Evolutionary conservation across 2,888 invertebrate species (phyloP), one percentile per base, ranked within the genome.

Genomic region (Nemoura dubitans): DNA sequence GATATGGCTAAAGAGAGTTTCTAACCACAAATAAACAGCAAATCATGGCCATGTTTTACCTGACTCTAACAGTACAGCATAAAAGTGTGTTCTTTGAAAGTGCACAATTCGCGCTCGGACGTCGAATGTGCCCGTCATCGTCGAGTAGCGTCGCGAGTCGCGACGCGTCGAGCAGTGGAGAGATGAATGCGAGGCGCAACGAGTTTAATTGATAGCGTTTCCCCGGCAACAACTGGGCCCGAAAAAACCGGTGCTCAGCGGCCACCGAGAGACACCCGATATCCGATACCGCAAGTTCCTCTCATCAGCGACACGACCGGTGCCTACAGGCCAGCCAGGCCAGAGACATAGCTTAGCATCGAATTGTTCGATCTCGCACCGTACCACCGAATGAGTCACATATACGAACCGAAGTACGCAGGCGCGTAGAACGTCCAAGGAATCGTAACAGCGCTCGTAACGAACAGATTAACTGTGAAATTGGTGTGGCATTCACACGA

Each of bases 401-500:
- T 36, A 6, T 10, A 36, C 3, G 36, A 3, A 3, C 5, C 36
- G 36, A 36, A 10, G 5, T 10, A 36, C 36, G 59, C 26, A 26
- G 7, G 25, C 76, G 76, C 76, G 76, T 5, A 76, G 76, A 76
- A 21, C n/a, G 76, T 5, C 21, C 25, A 76, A 76, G 78, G 28
- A 78, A 78, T 6, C 10, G 78, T 27, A 26, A 78, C 26, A 27
- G 5, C 14, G 27, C 0, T 16, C 14, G 14, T 7, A 59, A 59
- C 10, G 10, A 78, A n/a, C 78, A 25, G 25, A 78, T 78, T 27
- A 25, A 78, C 7, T 26, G 26, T 78, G 26, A 78, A 78, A 78
- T 78, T 78, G 78, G 27, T 16, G n/a, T 78, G 78, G 7, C 78
- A 21, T 78, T 78, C 78, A 78, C 27, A 78, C 78, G 10, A 28